Conservation (phyloP, 2,888 invertebrate genomes). For the Callosobruchus maculatus region DNA sequence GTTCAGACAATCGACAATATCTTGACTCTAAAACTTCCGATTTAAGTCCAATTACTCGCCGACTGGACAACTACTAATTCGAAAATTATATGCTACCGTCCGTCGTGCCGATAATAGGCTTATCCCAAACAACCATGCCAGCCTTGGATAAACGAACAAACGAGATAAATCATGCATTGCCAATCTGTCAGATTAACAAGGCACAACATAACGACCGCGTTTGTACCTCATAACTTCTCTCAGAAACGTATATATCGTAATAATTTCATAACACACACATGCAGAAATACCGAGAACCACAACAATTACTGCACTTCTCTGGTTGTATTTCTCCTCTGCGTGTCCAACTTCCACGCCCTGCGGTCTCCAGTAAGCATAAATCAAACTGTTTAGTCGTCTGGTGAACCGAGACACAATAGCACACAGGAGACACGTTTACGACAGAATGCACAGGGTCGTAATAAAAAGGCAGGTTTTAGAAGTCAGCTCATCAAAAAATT, state of each 20-base stretch:
- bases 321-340: not conserved
- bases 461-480: not conserved
- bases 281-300: not conserved
- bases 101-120: no score
- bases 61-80: no score
- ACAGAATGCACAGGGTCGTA: not conserved
- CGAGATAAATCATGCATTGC: no score
- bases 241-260: not conserved
- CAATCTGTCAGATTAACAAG: no score
- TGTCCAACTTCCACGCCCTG: not conserved
- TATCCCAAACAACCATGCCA: no score
- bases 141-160: no score
- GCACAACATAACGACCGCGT: not conserved
- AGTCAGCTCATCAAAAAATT: no score
- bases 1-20: no score
- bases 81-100: no score
- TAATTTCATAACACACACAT: not conserved
- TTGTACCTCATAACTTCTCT: not conserved
- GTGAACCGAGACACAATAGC: not conserved
- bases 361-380: not conserved
- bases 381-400: not conserved
- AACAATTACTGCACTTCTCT: not conserved
- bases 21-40: no score
- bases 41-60: no score
- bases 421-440: not conserved